These are phyloP conservation scores for Musca vetustissima DNA, from an alignment of 1,140 invertebrate genomes.

Conservation along the genomic window DNA sequence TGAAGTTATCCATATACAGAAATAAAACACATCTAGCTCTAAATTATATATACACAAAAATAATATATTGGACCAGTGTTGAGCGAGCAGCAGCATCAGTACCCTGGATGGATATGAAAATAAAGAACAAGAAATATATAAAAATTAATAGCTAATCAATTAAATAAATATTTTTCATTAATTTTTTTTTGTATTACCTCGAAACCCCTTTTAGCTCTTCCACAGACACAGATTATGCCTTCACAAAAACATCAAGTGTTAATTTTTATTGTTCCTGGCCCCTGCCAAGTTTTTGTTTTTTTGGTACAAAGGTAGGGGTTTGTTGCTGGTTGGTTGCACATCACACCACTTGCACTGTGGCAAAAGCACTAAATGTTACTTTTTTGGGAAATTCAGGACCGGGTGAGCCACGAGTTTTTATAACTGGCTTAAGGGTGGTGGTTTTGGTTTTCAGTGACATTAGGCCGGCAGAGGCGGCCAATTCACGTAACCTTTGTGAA, in stretches of 20 bases:
- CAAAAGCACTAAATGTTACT: constrained; percentile 73
- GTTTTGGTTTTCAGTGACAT: constrained; percentile 50
- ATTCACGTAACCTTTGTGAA: constrained; percentile 50
- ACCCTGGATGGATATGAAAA: background rate
- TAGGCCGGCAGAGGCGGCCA: constrained; percentile 52
- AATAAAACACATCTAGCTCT: background rate
- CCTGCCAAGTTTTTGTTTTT: too few relatives aligned
- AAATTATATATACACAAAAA: background rate
- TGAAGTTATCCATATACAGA: background rate
- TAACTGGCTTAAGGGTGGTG: constrained; percentile 61
- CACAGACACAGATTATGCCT: too few relatives aligned
- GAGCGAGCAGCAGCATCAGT: background rate
- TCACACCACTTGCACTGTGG: constrained; percentile 70
- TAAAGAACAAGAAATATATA: background rate
- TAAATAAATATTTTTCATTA: background rate
- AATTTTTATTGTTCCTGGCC: background rate
- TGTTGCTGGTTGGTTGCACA: too few relatives aligned
- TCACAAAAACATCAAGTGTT: background rate
- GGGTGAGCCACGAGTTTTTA: constrained; percentile 60
- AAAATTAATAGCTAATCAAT: background rate
- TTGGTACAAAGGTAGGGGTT: too few relatives aligned
- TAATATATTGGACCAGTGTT: background rate
- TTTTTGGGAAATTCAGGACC: constrained; percentile 68
- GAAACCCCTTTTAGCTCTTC: too few relatives aligned
- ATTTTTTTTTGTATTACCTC: too few relatives aligned